Conservation (phyloP, 2,113 vertebrate genomes). For the Leucopternis melanops region DNA sequence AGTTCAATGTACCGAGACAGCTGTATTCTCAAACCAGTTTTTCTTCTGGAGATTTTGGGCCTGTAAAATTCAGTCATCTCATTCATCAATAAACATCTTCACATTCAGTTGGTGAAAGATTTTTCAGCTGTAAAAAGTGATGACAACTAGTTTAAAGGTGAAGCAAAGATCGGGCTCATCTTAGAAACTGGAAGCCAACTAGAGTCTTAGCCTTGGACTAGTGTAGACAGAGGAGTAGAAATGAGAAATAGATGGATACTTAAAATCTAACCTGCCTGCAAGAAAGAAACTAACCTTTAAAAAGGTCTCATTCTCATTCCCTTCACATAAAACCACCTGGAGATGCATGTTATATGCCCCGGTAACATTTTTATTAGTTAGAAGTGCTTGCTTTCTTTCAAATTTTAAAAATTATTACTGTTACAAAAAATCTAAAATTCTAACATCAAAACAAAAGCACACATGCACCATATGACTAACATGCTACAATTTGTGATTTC, state of each 20-base stretch:
- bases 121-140: neutral
- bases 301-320: neutral
- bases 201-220: neutral
- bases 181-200: neutral
- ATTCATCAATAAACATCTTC: neutral
- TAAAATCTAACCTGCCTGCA: neutral
- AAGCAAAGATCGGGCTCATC: neutral
- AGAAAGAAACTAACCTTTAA: slow-evolving; percentile 34
- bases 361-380: neutral
- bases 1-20: neutral
- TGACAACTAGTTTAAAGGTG: neutral
- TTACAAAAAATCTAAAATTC: neutral
- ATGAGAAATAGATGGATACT: neutral
- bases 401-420: neutral
- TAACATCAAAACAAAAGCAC: neutral
- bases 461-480: neutral
- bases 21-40: neutral
- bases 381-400: neutral
- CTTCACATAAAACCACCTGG: neutral
- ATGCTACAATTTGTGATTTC: neutral
- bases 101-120: neutral
- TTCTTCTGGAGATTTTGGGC: neutral
- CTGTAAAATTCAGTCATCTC: neutral
- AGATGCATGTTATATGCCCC: neutral
- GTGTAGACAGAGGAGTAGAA: neutral